Evolutionary conservation across 2,888 invertebrate species (phyloP).

Genomic region (Synergus laeviventris): DNA sequence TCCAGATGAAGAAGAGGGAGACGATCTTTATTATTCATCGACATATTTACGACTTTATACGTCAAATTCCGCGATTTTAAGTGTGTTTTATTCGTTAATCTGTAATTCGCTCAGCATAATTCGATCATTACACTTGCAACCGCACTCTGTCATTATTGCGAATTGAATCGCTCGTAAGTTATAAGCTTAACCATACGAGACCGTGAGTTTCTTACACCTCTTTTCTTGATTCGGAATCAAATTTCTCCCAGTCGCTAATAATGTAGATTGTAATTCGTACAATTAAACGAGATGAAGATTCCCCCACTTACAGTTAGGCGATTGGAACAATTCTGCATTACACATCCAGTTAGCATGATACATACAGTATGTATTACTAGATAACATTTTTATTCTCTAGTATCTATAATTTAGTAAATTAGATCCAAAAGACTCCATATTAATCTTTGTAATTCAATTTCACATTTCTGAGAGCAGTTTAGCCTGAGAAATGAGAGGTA

Average conservation of each 20-base stretch:
- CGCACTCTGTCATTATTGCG: neutral
- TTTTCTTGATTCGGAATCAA: constrained; percentile 21
- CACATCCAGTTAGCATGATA: neutral
- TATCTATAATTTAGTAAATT: constrained; percentile 4
- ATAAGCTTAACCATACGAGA: constrained; percentile 14
- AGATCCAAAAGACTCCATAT: neutral
- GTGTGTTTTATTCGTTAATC: neutral
- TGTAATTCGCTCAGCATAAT: constrained; percentile 9
- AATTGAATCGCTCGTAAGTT: constrained; percentile 23
- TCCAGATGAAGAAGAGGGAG: constrained; percentile 50
- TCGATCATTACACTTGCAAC: constrained; percentile 1
- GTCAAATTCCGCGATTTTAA: constrained; percentile 45
- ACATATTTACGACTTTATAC: constrained; percentile 54
- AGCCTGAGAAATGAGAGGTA: neutral
- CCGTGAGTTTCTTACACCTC: constrained; percentile 3
- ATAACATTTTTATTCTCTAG: neutral
- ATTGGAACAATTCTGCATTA: neutral
- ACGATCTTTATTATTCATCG: constrained; percentile 52
- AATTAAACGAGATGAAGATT: constrained; percentile 7
- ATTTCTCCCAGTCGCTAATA: constrained; percentile 14
- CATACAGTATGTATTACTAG: neutral
- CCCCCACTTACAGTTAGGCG: neutral
- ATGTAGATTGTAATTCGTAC: constrained; percentile 8
- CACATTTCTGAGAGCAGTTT: neutral
- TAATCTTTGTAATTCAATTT: neutral